phyloP scores from a whole-genome alignment of 2,797 vertebrate genomes.

The Pogoniulus pusillus region DNA sequence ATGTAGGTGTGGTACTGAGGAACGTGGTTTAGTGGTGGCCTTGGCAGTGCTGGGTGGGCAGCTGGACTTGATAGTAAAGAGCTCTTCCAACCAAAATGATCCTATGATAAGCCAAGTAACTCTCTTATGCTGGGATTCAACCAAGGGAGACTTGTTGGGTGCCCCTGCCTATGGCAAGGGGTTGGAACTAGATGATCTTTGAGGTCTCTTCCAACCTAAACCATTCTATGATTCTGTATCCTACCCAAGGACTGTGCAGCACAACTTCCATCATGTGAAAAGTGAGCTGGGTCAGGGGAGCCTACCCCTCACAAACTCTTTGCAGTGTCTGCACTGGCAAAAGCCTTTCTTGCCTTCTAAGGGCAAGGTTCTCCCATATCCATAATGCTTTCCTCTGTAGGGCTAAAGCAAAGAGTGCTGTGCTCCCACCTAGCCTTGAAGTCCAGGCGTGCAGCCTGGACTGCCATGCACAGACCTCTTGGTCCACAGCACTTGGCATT shows the following conservation, averaged over 20 bases:
- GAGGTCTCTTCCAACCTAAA: no score
- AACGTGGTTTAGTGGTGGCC: no score
- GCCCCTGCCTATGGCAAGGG: neutral
- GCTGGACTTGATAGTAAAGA: no score
- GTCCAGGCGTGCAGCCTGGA: accelerated
- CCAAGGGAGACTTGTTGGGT: neutral
- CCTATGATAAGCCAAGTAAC: neutral
- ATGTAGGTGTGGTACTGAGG: no score
- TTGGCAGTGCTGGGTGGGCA: no score
- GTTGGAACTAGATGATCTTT: no score
- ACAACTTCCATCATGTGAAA: neutral
- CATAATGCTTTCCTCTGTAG: neutral
- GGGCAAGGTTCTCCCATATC: neutral
- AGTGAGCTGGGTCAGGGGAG: neutral
- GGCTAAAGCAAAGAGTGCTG: neutral
- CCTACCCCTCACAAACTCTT: neutral
- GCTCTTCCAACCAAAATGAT: no score
- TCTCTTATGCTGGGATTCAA: neutral
- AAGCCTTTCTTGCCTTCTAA: neutral
- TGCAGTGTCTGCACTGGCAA: neutral
- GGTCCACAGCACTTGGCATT: neutral
- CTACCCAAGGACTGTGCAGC: neutral
- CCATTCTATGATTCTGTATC: neutral
- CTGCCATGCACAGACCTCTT: neutral
- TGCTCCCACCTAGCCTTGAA: neutral